A percentile compares a stretch with the other conserved stretches of the same genome.
These are phyloP conservation scores for Latrodectus geometricus DNA, from an alignment of 1,140 invertebrate species.

Conservation along the genomic window DNA sequence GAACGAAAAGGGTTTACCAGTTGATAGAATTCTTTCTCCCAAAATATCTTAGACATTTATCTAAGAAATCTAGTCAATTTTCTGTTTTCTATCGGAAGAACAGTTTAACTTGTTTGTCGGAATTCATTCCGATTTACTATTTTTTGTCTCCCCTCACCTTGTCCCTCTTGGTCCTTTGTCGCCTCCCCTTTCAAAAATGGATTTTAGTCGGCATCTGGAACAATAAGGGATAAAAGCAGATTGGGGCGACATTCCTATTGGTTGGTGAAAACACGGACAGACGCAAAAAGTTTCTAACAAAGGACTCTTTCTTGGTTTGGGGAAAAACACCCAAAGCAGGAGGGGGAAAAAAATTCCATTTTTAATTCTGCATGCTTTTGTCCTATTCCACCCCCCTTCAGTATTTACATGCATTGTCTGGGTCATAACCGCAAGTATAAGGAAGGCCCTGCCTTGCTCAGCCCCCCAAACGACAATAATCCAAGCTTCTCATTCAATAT, in stretches of 20 bases:
- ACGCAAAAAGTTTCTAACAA: slow-evolving; percentile 31
- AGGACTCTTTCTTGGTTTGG: slow-evolving; percentile 25
- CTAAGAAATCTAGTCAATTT: too few relatives aligned
- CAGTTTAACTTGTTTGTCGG: too few relatives aligned
- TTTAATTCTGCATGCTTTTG: slow-evolving; percentile 27
- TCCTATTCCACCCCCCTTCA: too few relatives aligned
- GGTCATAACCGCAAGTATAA: slow-evolving; percentile 13
- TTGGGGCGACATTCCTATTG: neutral
- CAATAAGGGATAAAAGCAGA: neutral
- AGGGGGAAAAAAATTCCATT: neutral
- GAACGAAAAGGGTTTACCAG: too few relatives aligned
- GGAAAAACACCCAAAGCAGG: neutral
- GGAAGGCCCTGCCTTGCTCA: neutral
- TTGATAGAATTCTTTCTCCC: too few relatives aligned
- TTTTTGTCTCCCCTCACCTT: neutral
- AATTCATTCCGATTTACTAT: neutral
- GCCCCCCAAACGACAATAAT: neutral
- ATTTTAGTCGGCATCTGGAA: neutral
- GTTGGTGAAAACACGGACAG: neutral
- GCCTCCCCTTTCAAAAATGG: neutral
- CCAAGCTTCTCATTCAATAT: neutral
- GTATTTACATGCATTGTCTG: slow-evolving; percentile 46
- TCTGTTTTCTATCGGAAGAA: too few relatives aligned
- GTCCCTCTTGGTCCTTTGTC: neutral
- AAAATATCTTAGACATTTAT: too few relatives aligned